These are phyloP conservation scores for Coreius guichenoti DNA, from an alignment of 2,797 vertebrate genomes.

Conservation along the genomic window DNA sequence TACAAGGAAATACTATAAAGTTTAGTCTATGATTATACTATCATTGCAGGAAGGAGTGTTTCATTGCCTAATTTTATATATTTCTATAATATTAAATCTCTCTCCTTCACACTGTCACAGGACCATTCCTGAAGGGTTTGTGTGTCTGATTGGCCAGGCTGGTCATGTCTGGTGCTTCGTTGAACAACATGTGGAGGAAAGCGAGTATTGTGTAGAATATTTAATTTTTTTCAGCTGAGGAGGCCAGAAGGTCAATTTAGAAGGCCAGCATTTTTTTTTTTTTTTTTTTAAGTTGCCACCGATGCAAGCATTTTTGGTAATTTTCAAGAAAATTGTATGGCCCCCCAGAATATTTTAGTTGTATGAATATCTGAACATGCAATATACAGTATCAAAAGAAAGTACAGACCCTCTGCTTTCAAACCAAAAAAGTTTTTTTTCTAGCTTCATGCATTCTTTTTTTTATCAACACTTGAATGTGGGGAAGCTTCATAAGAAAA, in stretches of 20 bases:
- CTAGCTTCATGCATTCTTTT: no score
- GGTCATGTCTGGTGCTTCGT: slow-evolving; percentile 52
- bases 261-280: no score
- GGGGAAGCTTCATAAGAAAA: no score
- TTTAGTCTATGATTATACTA: not conserved
- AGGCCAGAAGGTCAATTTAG: slow-evolving; percentile 59
- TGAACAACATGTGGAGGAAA: slow-evolving; percentile 58
- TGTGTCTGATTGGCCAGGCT: slow-evolving; percentile 56
- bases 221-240: slow-evolving; percentile 53
- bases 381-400: no score
- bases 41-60: not conserved
- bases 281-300: no score
- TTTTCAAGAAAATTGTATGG: no score
- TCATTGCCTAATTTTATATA: not conserved
- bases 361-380: no score
- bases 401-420: no score
- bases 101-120: slow-evolving; percentile 17
- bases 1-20: not conserved
- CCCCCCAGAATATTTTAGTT: no score
- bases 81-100: slow-evolving; percentile 1
- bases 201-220: slow-evolving; percentile 62
- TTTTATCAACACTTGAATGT: no score
- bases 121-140: slow-evolving; percentile 36
- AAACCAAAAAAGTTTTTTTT: no score
- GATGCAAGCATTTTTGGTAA: no score